phyloP scores from a whole-genome alignment of 2,888 invertebrate species.

The Gari tellinella region DNA sequence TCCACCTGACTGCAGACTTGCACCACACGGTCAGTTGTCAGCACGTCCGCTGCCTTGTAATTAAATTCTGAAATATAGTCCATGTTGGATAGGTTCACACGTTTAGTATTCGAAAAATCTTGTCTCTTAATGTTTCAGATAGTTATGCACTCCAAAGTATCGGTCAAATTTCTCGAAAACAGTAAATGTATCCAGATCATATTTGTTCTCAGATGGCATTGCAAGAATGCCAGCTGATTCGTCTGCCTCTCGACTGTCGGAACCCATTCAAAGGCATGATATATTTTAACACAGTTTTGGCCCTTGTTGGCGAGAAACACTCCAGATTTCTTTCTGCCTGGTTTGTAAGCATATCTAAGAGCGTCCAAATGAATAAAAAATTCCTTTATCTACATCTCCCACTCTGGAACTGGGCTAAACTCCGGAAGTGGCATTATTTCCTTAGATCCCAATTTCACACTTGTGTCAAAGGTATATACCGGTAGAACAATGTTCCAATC shows the following conservation, averaged over 20 bases:
- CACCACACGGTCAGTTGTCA: slow-evolving; percentile 30
- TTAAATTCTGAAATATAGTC: slow-evolving; percentile 45
- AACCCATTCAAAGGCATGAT: slow-evolving; percentile 45
- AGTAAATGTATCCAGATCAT: slow-evolving; percentile 36
- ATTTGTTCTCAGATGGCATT: slow-evolving; percentile 21
- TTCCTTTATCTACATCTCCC: slow-evolving; percentile 45
- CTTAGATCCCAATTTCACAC: slow-evolving; percentile 18
- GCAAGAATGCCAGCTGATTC: slow-evolving; percentile 13
- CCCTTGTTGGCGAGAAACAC: slow-evolving; percentile 47
- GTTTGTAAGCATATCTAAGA: slow-evolving; percentile 34
- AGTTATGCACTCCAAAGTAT: slow-evolving; percentile 53
- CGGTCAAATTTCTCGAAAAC: slow-evolving; percentile 49
- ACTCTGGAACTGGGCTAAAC: slow-evolving; percentile 38
- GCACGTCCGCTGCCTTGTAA: slow-evolving; percentile 29
- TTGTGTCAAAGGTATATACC: background rate
- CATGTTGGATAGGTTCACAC: slow-evolving; percentile 33
- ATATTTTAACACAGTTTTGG: slow-evolving; percentile 38
- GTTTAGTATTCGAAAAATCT: slow-evolving; percentile 46
- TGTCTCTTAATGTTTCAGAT: slow-evolving; percentile 49
- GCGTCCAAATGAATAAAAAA: slow-evolving; percentile 48
- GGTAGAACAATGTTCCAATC: background rate
- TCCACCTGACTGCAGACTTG: slow-evolving; percentile 40
- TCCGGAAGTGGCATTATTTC: slow-evolving; percentile 18
- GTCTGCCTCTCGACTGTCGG: slow-evolving; percentile 24
- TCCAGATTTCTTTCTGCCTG: slow-evolving; percentile 41